Percentiles rank a stretch among this genome's conserved stretches.
These are phyloP conservation scores for Coreius guichenoti DNA, from an alignment of 2,797 vertebrate genomes.

Conservation along the genomic window DNA sequence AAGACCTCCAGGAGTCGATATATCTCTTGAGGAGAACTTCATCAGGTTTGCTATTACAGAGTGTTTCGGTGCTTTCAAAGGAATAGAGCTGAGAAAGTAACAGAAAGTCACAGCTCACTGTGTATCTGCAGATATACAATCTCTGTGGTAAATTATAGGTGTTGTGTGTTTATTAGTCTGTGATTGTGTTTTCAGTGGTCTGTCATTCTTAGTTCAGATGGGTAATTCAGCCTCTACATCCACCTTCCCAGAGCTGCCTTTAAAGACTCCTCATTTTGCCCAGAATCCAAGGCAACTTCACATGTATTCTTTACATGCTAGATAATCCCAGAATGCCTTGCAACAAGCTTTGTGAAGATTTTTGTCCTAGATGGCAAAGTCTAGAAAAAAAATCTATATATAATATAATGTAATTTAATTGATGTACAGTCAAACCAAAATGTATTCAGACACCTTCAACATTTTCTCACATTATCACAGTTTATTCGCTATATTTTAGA, in stretches of 20 bases:
- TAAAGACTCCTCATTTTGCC: not conserved
- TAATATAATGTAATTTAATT: no score
- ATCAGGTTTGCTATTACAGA: slow-evolving; percentile 23
- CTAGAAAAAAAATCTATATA: not conserved
- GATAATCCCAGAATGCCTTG: not conserved
- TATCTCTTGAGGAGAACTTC: slow-evolving; percentile 23
- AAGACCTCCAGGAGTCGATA: slow-evolving; percentile 9
- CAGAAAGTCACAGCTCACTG: not conserved
- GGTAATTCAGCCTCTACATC: slow-evolving; percentile 41
- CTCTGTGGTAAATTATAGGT: slow-evolving; percentile 45
- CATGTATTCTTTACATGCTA: not conserved
- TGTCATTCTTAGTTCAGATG: slow-evolving; percentile 36
- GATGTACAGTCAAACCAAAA: not conserved
- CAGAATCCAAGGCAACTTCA: not conserved
- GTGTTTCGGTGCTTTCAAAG: slow-evolving; percentile 10
- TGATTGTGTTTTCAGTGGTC: slow-evolving; percentile 35
- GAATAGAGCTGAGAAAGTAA: slow-evolving; percentile 4
- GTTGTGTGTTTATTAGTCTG: slow-evolving; percentile 38
- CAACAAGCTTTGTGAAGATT: not conserved
- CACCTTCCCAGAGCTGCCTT: not conserved
- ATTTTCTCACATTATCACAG: no score
- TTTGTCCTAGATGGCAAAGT: not conserved
- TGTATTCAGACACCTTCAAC: no score
- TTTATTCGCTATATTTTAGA: no score
- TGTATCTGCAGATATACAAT: slow-evolving; percentile 47